Conservation (phyloP, 2,113 vertebrate species). For the Oxyura jamaicensis region DNA sequence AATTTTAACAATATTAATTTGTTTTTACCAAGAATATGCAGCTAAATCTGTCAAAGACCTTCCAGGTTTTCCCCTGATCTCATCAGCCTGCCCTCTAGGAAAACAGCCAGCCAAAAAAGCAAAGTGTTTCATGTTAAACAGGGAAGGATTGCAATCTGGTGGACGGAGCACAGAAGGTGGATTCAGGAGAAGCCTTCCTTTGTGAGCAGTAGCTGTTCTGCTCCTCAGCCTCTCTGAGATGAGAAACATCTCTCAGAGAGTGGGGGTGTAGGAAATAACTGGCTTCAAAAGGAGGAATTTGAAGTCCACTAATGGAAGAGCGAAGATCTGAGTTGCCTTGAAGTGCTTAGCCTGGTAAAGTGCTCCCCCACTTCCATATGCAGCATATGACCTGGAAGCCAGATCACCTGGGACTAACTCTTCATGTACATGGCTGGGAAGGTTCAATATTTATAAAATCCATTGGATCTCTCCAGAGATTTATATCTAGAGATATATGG, state of each 20-base stretch:
- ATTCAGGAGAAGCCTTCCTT: neutral
- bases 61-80: neutral
- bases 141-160: neutral
- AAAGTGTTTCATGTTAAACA: neutral
- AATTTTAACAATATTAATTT: neutral
- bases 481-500: neutral
- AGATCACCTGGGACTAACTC: neutral
- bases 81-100: neutral
- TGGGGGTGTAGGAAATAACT: neutral
- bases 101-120: neutral
- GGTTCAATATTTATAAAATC: neutral
- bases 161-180: neutral
- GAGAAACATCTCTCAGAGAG: neutral
- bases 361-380: neutral
- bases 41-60: neutral
- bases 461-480: neutral
- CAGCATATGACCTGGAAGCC: neutral
- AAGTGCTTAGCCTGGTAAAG: neutral
- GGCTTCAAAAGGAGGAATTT: neutral
- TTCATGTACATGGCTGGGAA: neutral
- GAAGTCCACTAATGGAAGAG: neutral
- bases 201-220: neutral
- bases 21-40: neutral
- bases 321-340: neutral
- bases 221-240: neutral